Percentiles rank a stretch among this genome's conserved stretches.
Conservation (phyloP, 2,888 invertebrate species). For the Hypolimnas misippus region DNA sequence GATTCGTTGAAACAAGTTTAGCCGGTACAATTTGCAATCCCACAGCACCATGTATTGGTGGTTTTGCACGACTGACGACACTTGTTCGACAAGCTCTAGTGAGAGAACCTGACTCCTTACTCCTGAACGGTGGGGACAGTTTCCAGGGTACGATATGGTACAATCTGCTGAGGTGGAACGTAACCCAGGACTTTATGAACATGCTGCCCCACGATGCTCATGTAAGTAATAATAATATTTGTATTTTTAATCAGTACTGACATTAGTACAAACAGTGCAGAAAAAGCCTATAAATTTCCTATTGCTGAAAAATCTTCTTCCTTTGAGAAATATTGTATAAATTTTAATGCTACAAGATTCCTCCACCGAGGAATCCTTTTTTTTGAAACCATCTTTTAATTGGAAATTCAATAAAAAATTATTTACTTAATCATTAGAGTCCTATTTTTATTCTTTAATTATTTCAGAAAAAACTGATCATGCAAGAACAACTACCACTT, state of each 20-base stretch:
- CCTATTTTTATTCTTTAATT: too few species aligned
- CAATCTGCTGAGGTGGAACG: slow-evolving; percentile 88
- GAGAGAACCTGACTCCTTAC: slow-evolving; percentile 85
- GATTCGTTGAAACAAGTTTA: slow-evolving; percentile 85
- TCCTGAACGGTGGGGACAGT: slow-evolving; percentile 87
- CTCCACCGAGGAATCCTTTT: too few species aligned
- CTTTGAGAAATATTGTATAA: too few species aligned
- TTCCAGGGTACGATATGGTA: slow-evolving; percentile 92
- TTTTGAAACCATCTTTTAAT: too few species aligned
- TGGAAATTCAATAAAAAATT: too few species aligned
- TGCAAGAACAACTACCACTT: too few species aligned
- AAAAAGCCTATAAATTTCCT: not conserved
- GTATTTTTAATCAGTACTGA: too few species aligned
- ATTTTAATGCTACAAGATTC: too few species aligned
- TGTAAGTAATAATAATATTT: slow-evolving; percentile 74
- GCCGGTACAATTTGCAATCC: slow-evolving; percentile 82
- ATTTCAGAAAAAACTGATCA: too few species aligned
- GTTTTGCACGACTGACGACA: slow-evolving; percentile 86
- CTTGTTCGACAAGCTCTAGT: slow-evolving; percentile 71
- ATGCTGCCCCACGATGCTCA: slow-evolving; percentile 90
- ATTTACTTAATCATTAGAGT: too few species aligned
- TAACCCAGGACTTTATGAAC: slow-evolving; percentile 91
- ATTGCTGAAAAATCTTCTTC: too few species aligned
- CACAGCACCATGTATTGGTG: slow-evolving; percentile 86
- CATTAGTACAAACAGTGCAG: too few species aligned